Conservation (phyloP, 2,888 invertebrate genomes). For the Sphaerophoria taeniata region DNA sequence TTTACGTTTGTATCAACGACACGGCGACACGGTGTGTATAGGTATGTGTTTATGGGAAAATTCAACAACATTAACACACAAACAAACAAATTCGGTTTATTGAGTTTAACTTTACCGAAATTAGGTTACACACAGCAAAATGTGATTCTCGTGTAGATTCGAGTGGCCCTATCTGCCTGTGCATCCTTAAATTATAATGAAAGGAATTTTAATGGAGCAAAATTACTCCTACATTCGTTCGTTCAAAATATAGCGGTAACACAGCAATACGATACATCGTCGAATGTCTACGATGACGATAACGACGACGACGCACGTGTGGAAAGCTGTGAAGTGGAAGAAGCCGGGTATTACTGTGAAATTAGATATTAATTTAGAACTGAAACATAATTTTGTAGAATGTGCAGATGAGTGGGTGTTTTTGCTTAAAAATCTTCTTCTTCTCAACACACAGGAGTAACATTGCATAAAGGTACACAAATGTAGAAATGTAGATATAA, state of each 20-base stretch:
- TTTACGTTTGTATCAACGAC: slow-evolving; percentile 2
- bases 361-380: slow-evolving; percentile 62
- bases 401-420: slow-evolving; percentile 16
- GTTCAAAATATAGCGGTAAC: no score
- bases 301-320: neutral
- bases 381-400: slow-evolving; percentile 58
- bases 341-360: slow-evolving; percentile 37
- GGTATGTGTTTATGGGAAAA: slow-evolving; percentile 17
- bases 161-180: slow-evolving; percentile 10
- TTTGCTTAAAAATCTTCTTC: neutral
- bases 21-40: no score
- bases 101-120: slow-evolving; percentile 64
- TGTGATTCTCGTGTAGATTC: slow-evolving; percentile 31
- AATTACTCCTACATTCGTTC: slow-evolving; percentile 47
- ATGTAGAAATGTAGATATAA: neutral
- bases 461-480: neutral
- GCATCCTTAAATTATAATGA: slow-evolving; percentile 51
- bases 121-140: slow-evolving; percentile 59
- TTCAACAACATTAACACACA: slow-evolving; percentile 40
- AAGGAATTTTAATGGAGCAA: slow-evolving; percentile 63
- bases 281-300: neutral
- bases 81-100: slow-evolving; percentile 56
- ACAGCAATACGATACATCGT: no score
- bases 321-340: neutral
- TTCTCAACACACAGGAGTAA: slow-evolving; percentile 6